phyloP scores from a whole-genome alignment of 2,888 invertebrate species.

The Tetranychus truncatus region DNA sequence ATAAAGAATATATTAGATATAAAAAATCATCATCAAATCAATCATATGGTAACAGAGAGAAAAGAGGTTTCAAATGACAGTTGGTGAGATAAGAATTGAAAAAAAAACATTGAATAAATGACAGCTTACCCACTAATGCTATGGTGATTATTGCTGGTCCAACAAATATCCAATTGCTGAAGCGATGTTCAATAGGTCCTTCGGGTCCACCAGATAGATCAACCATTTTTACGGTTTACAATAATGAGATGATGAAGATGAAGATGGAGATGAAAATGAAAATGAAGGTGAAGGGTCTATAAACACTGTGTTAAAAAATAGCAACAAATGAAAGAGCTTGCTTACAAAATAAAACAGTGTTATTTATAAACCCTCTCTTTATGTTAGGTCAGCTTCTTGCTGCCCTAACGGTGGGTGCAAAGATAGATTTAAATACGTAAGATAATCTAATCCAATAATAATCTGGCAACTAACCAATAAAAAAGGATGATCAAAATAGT shows the following conservation, averaged over 20 bases:
- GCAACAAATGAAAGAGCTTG: neutral
- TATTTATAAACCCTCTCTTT: too few relatives aligned
- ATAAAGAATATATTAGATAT: neutral
- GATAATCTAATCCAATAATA: too few relatives aligned
- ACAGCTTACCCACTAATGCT: slow-evolving; percentile 51
- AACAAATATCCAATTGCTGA: slow-evolving; percentile 69
- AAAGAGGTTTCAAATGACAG: neutral
- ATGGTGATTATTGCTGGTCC: slow-evolving; percentile 61
- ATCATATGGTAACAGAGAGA: neutral
- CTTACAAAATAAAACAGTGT: neutral
- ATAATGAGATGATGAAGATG: neutral
- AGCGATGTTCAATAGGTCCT: slow-evolving; percentile 63
- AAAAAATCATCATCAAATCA: neutral
- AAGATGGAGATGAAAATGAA: neutral
- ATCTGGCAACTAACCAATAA: too few relatives aligned
- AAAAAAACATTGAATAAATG: neutral
- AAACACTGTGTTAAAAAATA: neutral
- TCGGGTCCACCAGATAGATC: slow-evolving; percentile 55
- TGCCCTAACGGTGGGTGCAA: too few relatives aligned
- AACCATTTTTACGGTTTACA: slow-evolving; percentile 43
- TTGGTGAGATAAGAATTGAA: neutral
- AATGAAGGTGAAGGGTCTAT: neutral
- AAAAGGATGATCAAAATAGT: too few relatives aligned
- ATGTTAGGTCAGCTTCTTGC: too few relatives aligned
- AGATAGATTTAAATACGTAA: too few relatives aligned